Base-by-base conservation (phyloP, 2,888 invertebrate species). In the Alcis repandata region DNA sequence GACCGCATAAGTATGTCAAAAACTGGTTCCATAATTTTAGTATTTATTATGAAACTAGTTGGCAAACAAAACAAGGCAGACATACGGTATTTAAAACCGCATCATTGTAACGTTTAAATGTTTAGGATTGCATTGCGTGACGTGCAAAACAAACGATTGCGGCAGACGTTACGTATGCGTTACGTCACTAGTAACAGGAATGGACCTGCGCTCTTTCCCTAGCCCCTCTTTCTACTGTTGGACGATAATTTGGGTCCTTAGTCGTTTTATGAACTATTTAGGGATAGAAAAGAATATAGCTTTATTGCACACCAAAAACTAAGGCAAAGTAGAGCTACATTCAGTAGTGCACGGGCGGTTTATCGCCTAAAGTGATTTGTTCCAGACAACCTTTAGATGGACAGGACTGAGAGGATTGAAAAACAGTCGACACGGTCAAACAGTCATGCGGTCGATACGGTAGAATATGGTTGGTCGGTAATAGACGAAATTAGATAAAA, bases 1-100 rank as follows among this genome's bases (percentile, higher is more conserved):
- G 51, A 7, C 33, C 17, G 27, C 59, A 43, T 60, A 43, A 46
- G 38, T 54, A n/a, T 54, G 52, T 17, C 52, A 46, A 38, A 60
- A 60, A 46, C 54, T 41, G 15, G 46, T 48, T 61, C 54, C 54
- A 54, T 54, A 54, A 48, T 46, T 20, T 48, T 33, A 41, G 19
- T 40, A 36, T 36, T 19, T 49, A 33, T 49, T 51, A 19, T 51
- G 36, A 36, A 51, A 51, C 32, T 27, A 15, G 32, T 48, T 48
- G 48, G 20, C 20, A 36, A 51, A 51, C 27, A 32, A 48, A 48
- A 48, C 22, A 46, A 46, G 22, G 2, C 20, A 49, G 6, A n/a
- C n/a, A 1, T 2, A 17, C 17, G 33, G 51, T 36, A 38, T 51
- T 51, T 51, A 51, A 51, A 51, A 36, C 51, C 19, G 36, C 51